Base-by-base conservation (phyloP, 2,113 vertebrate species). In the Menidia beryllina region DNA sequence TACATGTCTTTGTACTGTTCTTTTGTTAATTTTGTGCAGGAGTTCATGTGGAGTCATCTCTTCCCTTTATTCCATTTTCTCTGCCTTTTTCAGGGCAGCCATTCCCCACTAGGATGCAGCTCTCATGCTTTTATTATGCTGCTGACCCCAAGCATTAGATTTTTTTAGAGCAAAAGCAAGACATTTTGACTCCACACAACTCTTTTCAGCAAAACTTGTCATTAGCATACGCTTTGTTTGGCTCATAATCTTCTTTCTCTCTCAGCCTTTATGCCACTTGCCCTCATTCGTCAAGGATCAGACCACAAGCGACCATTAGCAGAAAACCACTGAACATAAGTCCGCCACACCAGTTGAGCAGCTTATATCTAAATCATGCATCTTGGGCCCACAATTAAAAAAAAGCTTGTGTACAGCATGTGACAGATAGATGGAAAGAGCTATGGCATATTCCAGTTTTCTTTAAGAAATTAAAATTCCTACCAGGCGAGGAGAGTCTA, bases 351-450 rank as follows among this genome's bases (percentile, higher is more conserved):
- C 63, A 62, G 60, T 78, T 64, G 19, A 82, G 72, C 41, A 58
- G 12, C 61, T 71, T 76, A 66, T 64, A 84, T 64, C 74, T 61
- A 58, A 62, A 82, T 69, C 43, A 72, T 47, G 36, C 72, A 77
- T 70, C 65, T 68, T 85, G 77, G 52, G 54, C 58, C 69, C 52
- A 27, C 34, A 70, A 57, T 65, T 12, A 45, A 48, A 75, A 62
- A 70, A 69, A 72, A 67, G 51, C 71, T 38, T n/a, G n/a, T n/a
- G n/a, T n/a, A n/a, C n/a, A n/a, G 25, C 9, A 14, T 62, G 23
- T 71, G 74, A 61, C 27, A 64, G 61, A 66, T 68, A 67, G 57
- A 66, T 71, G 45, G 78, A 77, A 81, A 48, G 26, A 61, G 17
- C 48, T 73, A 17, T 5, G 53, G 39, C 60, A 49, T 61, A 61